A percentile compares a stretch with the other conserved stretches of the same genome.
Conservation (phyloP, 2,113 vertebrate species). For the Mustela lutreola region DNA sequence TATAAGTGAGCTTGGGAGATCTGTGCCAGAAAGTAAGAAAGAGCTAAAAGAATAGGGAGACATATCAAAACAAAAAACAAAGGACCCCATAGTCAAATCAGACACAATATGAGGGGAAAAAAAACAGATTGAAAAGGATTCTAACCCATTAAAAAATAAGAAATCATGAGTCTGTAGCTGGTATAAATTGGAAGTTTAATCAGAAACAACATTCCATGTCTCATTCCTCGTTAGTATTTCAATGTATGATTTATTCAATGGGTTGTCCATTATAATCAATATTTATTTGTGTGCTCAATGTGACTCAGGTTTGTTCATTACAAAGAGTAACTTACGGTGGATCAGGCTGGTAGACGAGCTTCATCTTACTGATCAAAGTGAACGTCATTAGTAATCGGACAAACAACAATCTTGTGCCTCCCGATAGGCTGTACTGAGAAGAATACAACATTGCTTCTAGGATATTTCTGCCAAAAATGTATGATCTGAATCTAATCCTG, state of each 20-base stretch:
- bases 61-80: not conserved
- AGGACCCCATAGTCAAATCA: not conserved
- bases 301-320: not conserved
- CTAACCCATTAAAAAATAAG: not conserved
- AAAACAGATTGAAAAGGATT: not conserved
- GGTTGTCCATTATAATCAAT: not conserved
- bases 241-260: not conserved
- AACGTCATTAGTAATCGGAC: not conserved
- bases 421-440: not conserved
- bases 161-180: not conserved
- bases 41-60: not conserved
- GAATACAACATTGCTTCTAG: not conserved
- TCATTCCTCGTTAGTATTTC: slow-evolving; percentile 18
- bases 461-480: not conserved
- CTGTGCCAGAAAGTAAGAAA: not conserved
- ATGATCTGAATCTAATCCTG: not conserved
- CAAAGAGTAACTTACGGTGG: not conserved
- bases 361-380: not conserved
- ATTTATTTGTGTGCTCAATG: not conserved
- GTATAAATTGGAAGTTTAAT: not conserved
- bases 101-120: not conserved
- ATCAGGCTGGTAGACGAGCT: not conserved
- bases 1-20: not conserved
- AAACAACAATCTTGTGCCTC: not conserved
- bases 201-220: not conserved